phyloP scores from a whole-genome alignment of 1,140 invertebrate genomes.

The Tribolium madens region DNA sequence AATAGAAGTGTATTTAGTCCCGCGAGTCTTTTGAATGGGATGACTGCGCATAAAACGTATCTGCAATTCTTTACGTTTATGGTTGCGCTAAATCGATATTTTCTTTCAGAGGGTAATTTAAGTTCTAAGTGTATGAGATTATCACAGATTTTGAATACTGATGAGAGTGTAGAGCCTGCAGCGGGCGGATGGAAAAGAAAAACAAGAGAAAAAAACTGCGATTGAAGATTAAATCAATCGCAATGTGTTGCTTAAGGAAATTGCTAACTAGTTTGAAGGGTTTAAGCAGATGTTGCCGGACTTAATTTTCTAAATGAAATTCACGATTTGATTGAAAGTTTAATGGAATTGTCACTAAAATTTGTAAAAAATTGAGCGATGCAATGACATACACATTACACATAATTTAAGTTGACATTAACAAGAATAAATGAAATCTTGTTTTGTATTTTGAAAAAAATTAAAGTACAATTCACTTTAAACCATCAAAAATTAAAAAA shows the following conservation, averaged over 20 bases:
- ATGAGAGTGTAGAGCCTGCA: constrained; percentile 27
- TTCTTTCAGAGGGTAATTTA: constrained; percentile 44
- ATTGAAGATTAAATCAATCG: not conserved
- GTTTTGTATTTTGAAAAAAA: no score
- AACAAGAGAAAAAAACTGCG: constrained; percentile 1
- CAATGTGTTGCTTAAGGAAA: not conserved
- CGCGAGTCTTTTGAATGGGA: constrained; percentile 6
- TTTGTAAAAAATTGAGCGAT: no score
- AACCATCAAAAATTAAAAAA: no score
- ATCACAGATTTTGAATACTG: constrained; percentile 44
- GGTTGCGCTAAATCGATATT: constrained; percentile 44
- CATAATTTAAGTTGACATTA: no score
- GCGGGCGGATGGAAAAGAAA: not conserved
- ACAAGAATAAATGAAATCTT: no score
- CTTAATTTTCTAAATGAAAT: not conserved
- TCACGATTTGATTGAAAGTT: not conserved
- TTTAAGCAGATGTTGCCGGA: not conserved
- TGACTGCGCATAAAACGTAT: constrained; percentile 30
- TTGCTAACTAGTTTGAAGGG: not conserved
- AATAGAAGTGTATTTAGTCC: not conserved
- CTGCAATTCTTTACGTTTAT: constrained; percentile 41
- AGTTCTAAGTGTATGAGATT: constrained; percentile 44
- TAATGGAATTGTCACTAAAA: not conserved
- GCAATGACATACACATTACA: no score
- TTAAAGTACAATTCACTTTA: no score